Evolutionary conservation across 2,113 vertebrate genomes (phyloP).

Genomic region (Struthio camelus): DNA sequence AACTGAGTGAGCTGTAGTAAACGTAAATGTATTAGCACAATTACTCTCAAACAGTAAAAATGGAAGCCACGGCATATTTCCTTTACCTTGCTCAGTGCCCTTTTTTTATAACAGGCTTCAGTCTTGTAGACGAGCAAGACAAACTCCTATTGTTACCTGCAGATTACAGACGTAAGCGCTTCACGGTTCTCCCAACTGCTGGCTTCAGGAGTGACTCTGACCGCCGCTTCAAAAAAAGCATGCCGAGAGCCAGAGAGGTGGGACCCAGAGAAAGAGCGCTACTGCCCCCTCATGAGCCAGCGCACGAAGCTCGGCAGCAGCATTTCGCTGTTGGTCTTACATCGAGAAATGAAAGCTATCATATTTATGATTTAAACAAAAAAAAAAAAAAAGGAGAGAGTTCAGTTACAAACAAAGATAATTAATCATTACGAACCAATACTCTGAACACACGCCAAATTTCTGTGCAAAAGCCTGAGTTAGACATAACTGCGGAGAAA

Average conservation of each 20-base stretch:
- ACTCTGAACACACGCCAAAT: neutral
- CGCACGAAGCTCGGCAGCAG: neutral
- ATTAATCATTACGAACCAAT: neutral
- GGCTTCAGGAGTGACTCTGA: constrained; percentile 62
- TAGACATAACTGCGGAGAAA: neutral
- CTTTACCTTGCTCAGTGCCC: constrained; percentile 52
- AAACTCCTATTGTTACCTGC: constrained; percentile 61
- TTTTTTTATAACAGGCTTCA: constrained; percentile 63
- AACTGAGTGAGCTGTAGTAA: constrained; percentile 34
- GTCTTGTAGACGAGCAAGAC: constrained; percentile 55
- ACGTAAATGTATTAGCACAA: neutral
- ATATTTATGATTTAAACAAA: neutral
- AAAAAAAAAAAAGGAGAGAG: neutral
- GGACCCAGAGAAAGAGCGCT: constrained; percentile 56
- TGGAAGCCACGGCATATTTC: constrained; percentile 31
- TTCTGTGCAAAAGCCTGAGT: constrained; percentile 1
- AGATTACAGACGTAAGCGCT: constrained; percentile 75
- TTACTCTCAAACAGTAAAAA: constrained; percentile 18
- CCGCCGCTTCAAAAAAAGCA: constrained; percentile 27
- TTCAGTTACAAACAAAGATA: neutral
- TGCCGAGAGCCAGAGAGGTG: neutral
- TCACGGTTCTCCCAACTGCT: constrained; percentile 61
- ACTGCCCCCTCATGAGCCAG: constrained; percentile 76
- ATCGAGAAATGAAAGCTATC: neutral
- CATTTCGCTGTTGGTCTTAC: neutral